phyloP scores from a whole-genome alignment of 2,797 vertebrate species.

The Falco naumanni region DNA sequence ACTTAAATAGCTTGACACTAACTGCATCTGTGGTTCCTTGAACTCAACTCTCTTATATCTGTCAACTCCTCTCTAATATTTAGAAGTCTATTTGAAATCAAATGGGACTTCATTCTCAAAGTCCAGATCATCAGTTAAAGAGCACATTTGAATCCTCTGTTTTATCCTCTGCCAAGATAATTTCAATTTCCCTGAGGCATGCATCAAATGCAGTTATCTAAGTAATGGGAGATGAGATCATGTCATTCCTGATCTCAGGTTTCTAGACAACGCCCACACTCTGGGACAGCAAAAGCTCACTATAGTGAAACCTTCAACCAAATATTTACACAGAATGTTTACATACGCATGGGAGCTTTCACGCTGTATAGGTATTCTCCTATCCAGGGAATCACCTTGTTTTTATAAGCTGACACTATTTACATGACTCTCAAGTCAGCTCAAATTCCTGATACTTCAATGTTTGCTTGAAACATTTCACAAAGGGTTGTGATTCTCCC shows the following conservation, averaged over 20 bases:
- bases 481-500: slow-evolving; percentile 35
- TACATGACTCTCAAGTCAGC: slow-evolving; percentile 68
- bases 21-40: slow-evolving; percentile 63
- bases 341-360: slow-evolving; percentile 60
- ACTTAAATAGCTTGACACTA: slow-evolving; percentile 69
- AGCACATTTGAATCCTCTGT: slow-evolving; percentile 65
- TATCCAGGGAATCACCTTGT: slow-evolving; percentile 68
- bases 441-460: slow-evolving; percentile 61
- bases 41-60: slow-evolving; percentile 61
- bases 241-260: slow-evolving; percentile 70
- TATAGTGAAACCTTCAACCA: slow-evolving; percentile 57
- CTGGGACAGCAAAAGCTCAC: slow-evolving; percentile 54
- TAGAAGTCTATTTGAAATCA: slow-evolving; percentile 72
- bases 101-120: slow-evolving; percentile 63
- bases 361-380: not conserved
- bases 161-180: slow-evolving; percentile 65
- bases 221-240: slow-evolving; percentile 67
- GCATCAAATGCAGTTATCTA: slow-evolving; percentile 69
- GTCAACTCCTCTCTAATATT: slow-evolving; percentile 67
- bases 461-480: slow-evolving; percentile 65
- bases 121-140: slow-evolving; percentile 68
- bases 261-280: slow-evolving; percentile 65
- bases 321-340: slow-evolving; percentile 69
- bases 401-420: slow-evolving; percentile 71
- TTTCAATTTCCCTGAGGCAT: slow-evolving; percentile 64